Base-by-base conservation (phyloP, 2,888 invertebrate species). In the Eurytoma californica region DNA sequence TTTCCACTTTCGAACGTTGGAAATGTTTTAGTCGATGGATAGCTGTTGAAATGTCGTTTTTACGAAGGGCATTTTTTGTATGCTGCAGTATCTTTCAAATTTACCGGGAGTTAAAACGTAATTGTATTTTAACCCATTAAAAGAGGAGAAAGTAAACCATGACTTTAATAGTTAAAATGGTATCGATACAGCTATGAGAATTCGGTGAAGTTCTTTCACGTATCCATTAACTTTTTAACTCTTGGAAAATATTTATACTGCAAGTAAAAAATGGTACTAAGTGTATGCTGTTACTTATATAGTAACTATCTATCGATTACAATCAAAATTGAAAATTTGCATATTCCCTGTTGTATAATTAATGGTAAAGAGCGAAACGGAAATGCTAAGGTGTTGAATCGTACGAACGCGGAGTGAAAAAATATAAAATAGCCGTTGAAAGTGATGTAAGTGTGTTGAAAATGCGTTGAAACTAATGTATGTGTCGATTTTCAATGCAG, bases 11-110 rank as follows among this genome's bases (percentile, higher is more conserved):
- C 69, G 39, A 9, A 63, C 18, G 47, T 69, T 61, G 65, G 9
- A 70, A 39, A 61, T 47, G 55, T 70, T 70, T 51, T 57, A 39
- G 67, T 72, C 55, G 47, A 20, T 80, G 51, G 49, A 60, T 67
- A 72, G 53, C 61, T 76, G 58, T 67, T 24, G 13, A 30, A 28
- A 66, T 13, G 51, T 30, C 30, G 39, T 49, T 20, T 58, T 67
- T 68, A 13, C 49, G 14, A 18, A 28, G 1, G 18, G n/a, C 4
- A 47, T 65, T 30, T 58, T 58, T 14, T 65, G 47, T 24, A 49
- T 12, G 47, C 24, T 57, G 61, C 39, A 30, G 39, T 61, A 61
- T 61, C 16, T 61, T 16, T 39, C 7, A 30, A 13, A 16, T 39
- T 39, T 39, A 39, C 39, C 39, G 24, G 63, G 53, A 47, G 73